These are phyloP conservation scores for Monoplex corrugatus DNA, from an alignment of 2,888 invertebrate species.

Conservation along the genomic window DNA sequence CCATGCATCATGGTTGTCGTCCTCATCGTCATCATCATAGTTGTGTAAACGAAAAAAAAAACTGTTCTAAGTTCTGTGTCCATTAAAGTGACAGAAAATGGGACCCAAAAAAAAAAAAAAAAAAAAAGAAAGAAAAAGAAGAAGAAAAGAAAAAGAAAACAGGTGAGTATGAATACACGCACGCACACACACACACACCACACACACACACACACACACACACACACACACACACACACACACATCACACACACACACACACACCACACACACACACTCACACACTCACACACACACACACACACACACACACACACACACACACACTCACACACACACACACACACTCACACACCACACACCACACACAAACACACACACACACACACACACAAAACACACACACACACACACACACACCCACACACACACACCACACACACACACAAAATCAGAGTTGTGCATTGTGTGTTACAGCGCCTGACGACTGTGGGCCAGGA, in stretches of 20 bases:
- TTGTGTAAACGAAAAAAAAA: too few species aligned
- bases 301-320: neutral
- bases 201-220: neutral
- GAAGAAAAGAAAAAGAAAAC: too few species aligned
- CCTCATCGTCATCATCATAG: too few species aligned
- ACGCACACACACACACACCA: neutral
- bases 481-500: constrained; percentile 90
- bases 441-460: neutral
- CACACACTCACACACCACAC: neutral
- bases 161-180: too few species aligned
- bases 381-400: neutral
- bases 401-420: neutral
- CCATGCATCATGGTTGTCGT: too few species aligned
- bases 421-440: neutral
- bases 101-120: too few species aligned
- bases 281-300: neutral
- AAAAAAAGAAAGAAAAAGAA: too few species aligned
- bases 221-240: neutral
- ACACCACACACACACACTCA: neutral
- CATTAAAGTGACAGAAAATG: too few species aligned
- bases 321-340: neutral
- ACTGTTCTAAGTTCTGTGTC: too few species aligned
- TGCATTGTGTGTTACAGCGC: constrained; percentile 76
- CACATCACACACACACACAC: neutral
- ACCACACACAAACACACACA: neutral